These are phyloP conservation scores for Mobula hypostoma DNA, from an alignment of 2,113 vertebrate species.

Conservation along the genomic window DNA sequence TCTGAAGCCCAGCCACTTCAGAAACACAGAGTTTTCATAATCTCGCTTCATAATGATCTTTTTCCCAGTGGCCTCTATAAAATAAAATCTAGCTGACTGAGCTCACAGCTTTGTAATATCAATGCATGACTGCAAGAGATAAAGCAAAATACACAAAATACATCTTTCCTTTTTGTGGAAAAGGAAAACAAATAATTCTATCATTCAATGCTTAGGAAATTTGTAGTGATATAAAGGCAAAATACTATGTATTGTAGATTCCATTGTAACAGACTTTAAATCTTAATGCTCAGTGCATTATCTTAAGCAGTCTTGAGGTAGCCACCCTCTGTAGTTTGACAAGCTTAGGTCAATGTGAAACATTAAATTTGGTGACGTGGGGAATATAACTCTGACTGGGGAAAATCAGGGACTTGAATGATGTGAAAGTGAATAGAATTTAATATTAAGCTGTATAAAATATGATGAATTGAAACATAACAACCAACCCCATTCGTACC, in stretches of 20 bases:
- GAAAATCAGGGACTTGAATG: not conserved
- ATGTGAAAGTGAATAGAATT: not conserved
- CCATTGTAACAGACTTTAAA: not conserved
- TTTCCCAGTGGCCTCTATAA: not conserved
- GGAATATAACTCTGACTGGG: not conserved
- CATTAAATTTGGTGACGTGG: not conserved
- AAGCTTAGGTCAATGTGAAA: not conserved
- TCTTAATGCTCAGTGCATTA: not conserved
- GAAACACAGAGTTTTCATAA: not conserved
- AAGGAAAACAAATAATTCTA: not conserved
- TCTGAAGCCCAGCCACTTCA: not conserved
- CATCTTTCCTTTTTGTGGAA: not conserved
- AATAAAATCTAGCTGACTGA: not conserved
- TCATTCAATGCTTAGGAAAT: not conserved
- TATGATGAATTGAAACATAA: not conserved
- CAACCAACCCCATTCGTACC: not conserved
- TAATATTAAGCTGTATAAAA: not conserved
- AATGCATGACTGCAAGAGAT: not conserved
- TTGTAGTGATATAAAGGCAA: not conserved
- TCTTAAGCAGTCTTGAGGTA: not conserved
- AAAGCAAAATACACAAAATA: not conserved
- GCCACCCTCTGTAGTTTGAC: too few relatives aligned
- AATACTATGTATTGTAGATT: too few relatives aligned
- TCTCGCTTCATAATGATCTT: not conserved
- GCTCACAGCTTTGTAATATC: not conserved